Base-by-base conservation (phyloP, 2,113 vertebrate genomes). In the Triplophysa dalaica region DNA sequence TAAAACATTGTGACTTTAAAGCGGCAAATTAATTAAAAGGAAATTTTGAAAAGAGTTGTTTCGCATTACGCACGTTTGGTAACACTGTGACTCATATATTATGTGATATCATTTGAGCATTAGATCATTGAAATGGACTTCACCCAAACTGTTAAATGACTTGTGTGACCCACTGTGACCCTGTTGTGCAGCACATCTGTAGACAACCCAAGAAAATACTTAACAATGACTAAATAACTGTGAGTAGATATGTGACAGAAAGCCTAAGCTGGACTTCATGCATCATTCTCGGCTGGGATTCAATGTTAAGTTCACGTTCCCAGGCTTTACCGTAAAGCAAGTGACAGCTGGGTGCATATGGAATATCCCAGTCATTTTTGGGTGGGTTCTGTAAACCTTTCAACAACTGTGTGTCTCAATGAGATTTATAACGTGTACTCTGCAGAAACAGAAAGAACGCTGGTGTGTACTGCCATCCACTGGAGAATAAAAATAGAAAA, bases 381-480 rank as follows among this genome's bases (percentile, higher is more conserved):
- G 69, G 65, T 33, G 68, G 75, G 54, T 63, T 24, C 65, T 66
- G 65, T 22, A 77, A 67, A 52, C 54, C 19, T 77, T 77, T 64
- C 43, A 67, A 72, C 43, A 70, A 22, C 62, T 73, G 50, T 52
- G 67, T 67, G 33, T 73, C 41, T 77, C 26, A 74, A 19, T 33
- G 60, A 48, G 26, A 54, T 58, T n/a, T 58, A 58, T 48, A 75
- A 63, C 8, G 41, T 22, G 41, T 10, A n/a, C 56, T 61, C 16
- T 64, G 8, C 5, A 22, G 61, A 77, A 52, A 52, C 5, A 38
- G 24, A 29, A 38, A 60, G 7, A 82, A 70, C 48, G n/a, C 83
- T 60, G 75, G 85, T 83, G 70, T 81, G 69, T 73, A 90, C 82
- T 70, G 87, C 89, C 91, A 89, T 83, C 92, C 91, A 9, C n/a